These are phyloP conservation scores for Drosophila serrata DNA, from an alignment of 1,140 invertebrate species.

Conservation along the genomic window DNA sequence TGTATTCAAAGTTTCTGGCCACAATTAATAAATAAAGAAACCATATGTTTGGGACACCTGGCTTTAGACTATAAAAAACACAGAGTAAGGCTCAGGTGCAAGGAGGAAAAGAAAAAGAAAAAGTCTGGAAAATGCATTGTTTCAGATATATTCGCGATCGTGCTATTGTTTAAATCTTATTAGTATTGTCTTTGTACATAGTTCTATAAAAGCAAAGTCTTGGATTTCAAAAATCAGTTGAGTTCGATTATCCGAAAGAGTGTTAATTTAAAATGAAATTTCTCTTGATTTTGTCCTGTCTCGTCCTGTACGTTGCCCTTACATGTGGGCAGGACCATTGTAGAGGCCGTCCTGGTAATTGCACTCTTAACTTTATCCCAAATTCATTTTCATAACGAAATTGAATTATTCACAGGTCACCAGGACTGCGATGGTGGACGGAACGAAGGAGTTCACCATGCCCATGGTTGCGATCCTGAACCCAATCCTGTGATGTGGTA, in stretches of 20 bases:
- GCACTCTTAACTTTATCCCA: too few species aligned
- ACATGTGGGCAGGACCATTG: slow-evolving; percentile 1
- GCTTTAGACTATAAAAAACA: background rate
- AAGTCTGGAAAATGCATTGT: background rate
- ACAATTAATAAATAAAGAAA: background rate
- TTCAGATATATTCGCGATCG: background rate
- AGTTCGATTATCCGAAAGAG: background rate
- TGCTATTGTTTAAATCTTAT: background rate
- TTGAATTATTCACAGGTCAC: background rate
- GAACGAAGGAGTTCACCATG: background rate
- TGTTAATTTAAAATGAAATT: slow-evolving; percentile 16
- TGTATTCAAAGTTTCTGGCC: background rate
- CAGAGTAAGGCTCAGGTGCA: background rate
- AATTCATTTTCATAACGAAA: background rate
- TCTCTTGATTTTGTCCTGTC: slow-evolving; percentile 14
- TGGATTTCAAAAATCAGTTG: background rate
- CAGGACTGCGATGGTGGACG: slow-evolving; percentile 7
- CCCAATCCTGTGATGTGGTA: slow-evolving; percentile 20
- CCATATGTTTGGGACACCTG: background rate
- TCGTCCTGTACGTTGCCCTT: slow-evolving; percentile 12
- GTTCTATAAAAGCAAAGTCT: background rate
- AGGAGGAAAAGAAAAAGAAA: background rate
- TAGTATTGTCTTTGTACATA: background rate
- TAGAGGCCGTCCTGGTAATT: slow-evolving; percentile 13
- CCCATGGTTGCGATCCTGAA: background rate